phyloP scores from a whole-genome alignment of 1,140 invertebrate genomes.

The Drusus annulatus region DNA sequence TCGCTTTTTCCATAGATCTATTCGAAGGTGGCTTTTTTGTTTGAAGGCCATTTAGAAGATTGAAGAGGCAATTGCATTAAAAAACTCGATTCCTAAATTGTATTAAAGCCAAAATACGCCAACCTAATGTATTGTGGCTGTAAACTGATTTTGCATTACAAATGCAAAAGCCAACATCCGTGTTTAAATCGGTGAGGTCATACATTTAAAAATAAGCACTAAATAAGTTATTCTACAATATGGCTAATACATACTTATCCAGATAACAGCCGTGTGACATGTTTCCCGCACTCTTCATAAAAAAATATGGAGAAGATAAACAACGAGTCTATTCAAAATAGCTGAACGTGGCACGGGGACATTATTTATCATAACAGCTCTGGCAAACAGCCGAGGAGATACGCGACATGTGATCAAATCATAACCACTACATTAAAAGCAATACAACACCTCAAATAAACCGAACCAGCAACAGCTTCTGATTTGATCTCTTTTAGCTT shows the following conservation, averaged over 20 bases:
- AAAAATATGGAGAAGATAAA: conserved; percentile 34
- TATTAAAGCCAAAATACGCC: neutral
- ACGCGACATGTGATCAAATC: neutral
- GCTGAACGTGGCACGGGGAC: neutral
- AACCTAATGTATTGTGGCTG: neutral
- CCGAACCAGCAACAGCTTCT: neutral
- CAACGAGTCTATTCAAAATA: conserved; percentile 23
- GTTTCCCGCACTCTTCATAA: conserved; percentile 7
- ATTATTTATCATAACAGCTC: conserved; percentile 10
- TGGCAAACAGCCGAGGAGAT: neutral
- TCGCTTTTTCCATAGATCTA: no score
- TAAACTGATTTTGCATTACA: neutral
- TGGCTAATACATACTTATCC: neutral
- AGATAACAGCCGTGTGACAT: conserved; percentile 28
- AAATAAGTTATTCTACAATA: conserved; percentile 32
- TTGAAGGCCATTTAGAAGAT: no score
- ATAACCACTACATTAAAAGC: neutral
- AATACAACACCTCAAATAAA: neutral
- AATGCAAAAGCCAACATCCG: conserved; percentile 27
- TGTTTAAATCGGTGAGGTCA: conserved; percentile 21
- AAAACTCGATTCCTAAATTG: no score
- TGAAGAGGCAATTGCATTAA: no score
- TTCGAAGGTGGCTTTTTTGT: no score
- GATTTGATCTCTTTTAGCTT: conserved; percentile 1
- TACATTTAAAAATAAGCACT: conserved; percentile 29